Base-by-base conservation (phyloP, 2,797 vertebrate species). In the Oreortyx pictus region DNA sequence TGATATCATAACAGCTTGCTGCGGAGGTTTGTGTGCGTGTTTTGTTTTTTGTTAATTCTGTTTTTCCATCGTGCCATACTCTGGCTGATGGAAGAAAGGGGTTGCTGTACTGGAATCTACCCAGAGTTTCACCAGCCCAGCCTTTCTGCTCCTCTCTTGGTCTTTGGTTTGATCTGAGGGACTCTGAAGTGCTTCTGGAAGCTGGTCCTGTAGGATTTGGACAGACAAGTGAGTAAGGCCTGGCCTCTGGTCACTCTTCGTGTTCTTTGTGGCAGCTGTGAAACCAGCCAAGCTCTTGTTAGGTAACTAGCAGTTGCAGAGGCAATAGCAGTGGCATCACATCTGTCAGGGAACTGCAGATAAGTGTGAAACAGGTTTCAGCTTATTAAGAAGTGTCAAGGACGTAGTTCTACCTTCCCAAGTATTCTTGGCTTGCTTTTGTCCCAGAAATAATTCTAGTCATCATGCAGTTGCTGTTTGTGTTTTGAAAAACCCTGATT, bases 211-310 rank as follows among this genome's bases (percentile, higher is more conserved):
- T 3, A 19, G 39, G 23, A 11, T 76, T 2, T 0, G 0, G 29
- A 7, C 8, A 9, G 52, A 46, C 64, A 37, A 75, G 66, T 9
- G 47, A 67, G 46, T 29, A 56, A 35, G 35, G 61, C 52, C 39
- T 86, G 46, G 23, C 82, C 37, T 11, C 1, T 62, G 59, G 50
- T 74, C 80, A 27, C 56, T 85, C 60, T 39, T 47, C 31, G 7
- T 84, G 8, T 80, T 83, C 71, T 76, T 84, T 11, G 2, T 46
- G 49, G 41, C 65, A 94, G 70, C 78, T 94, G 64, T 82, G 85
- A 94, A 82, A 74, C 52, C 56, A 49, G 0, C 67, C 35, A 41
- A 33, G 27, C 27, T 44, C 61, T 61, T 66, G 37, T 70, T 72
- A 44, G 56, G 7, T 74, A 65, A 60, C n/a, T 75, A 50, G 7